Base-by-base conservation (phyloP, 1,140 invertebrate species). In the Polypedilum pembai region DNA sequence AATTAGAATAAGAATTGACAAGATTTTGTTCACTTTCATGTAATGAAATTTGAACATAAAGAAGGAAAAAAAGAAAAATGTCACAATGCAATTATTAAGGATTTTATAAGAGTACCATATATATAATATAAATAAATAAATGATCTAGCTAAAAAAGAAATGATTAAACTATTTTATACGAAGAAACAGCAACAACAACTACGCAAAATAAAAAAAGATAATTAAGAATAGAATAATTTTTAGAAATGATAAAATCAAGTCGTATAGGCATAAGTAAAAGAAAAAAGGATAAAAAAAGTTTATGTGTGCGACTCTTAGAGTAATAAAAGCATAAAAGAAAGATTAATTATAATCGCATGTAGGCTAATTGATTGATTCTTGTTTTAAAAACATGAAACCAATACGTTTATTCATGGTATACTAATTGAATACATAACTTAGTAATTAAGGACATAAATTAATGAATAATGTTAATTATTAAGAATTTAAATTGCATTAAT, bases 391-490 rank as follows among this genome's bases (percentile, higher is more conserved):
- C 45, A n/a, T 56, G 45, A 56, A 56, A 56, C 45, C 45, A 56
- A 56, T 56, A 56, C 45, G 45, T 56, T 56, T 56, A 56, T 56
- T 45, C 45, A 56, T 56, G 45, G 45, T 56, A 56, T 56, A 56
- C 45, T 56, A 56, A 33, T 33, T 56, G 12, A 56, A 56, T 56
- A 56, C 45, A 56, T 56, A 56, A 56, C 45, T n/a, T 56, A 56
- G 45, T 56, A 12, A 8, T n/a, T 56, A 56, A 56, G 45, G 3
- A 56, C 4, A n/a, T 56, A 56, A 56, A 56, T 56, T 56, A 56
- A 33, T 33, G 1, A 33, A 33, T 33, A 33, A 33, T 33, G 24
- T 33, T 33, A 33, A 33, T 33, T 33, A 33, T 33, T 33, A 33
- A 33, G 24, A 33, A 33, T 33, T 33, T 33, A 33, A 33, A 33